Evolutionary conservation across 2,888 invertebrate species (phyloP), one percentile per base, ranked within the genome.

Genomic region (Alsophila aescularia): DNA sequence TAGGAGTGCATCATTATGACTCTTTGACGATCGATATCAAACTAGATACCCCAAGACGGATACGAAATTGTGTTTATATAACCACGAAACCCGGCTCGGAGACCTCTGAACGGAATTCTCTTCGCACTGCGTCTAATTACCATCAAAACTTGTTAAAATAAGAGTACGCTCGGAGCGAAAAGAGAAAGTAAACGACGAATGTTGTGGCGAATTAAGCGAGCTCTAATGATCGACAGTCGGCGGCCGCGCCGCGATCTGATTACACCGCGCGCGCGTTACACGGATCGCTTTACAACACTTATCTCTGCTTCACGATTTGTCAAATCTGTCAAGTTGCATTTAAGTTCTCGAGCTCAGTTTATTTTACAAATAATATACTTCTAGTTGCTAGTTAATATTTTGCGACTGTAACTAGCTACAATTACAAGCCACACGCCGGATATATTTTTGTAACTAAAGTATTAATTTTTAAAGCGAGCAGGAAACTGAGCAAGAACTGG

Each of bases 111-210:
- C 49, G 54, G 54, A 42, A 37, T 41, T 21, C 44, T 55, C 58
- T 44, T 53, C 55, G 52, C 57, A 52, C 56, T 55, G 43, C 31
- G 44, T 40, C 58, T 61, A 39, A 69, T 70, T 69, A 67, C 60
- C 67, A 67, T 70, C 45, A 58, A 65, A 62, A 54, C 62, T 70
- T 63, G 62, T 68, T 69, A 58, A 60, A 66, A 69, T 62, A 62
- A 61, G 54, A 49, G 43, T 52, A 51, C 55, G 52, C 48, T 56
- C 52, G 41, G 44, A 53, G 45, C 58, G 60, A 52, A 50, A 60
- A 64, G 73, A 66, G 73, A 73, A 72, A 75, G 70, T 68, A 60
- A 70, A 66, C 57, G 60, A 67, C 66, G 44, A 50, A 55, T 53
- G 64, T 53, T 39, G 65, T 52, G 39, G 42, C 47, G 58, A 52